Conservation (phyloP, 2,113 vertebrate genomes). For the Campylomormyrus numenius region DNA sequence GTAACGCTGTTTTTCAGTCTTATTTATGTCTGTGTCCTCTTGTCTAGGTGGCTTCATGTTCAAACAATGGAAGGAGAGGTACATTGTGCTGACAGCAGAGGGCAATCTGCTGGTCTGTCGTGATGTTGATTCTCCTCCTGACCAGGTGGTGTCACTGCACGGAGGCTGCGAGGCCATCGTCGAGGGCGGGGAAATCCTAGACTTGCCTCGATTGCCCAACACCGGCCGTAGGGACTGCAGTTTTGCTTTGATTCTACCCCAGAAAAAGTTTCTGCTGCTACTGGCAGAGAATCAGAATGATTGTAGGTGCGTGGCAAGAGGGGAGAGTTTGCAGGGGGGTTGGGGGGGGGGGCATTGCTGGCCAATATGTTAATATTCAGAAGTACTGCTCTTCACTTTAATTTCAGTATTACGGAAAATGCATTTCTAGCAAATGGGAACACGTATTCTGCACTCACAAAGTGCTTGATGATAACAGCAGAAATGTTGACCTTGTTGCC, state of each 20-base stretch:
- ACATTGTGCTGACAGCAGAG: conserved; percentile 60
- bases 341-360: not conserved
- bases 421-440: not conserved
- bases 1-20: not conserved
- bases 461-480: not conserved
- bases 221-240: conserved; percentile 66
- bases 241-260: conserved; percentile 62
- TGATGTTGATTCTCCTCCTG: conserved; percentile 59
- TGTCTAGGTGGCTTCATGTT: conserved; percentile 69
- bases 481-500: not conserved
- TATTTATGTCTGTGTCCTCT: not conserved
- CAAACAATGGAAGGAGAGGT: conserved; percentile 76
- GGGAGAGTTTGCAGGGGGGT: not conserved
- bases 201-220: conserved; percentile 62
- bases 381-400: not conserved
- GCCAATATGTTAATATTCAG: not conserved
- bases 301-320: conserved; percentile 54
- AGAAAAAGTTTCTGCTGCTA: conserved; percentile 64
- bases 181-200: conserved; percentile 63
- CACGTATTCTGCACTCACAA: not conserved
- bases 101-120: conserved; percentile 65
- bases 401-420: not conserved
- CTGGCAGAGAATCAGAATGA: conserved; percentile 58
- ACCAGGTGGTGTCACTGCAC: conserved; percentile 61
- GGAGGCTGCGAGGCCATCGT: conserved; percentile 55